A percentile compares a stretch with the other conserved stretches of the same genome.
Evolutionary conservation across 2,113 vertebrate species (phyloP).

Genomic region (Nycticorax nycticorax): DNA sequence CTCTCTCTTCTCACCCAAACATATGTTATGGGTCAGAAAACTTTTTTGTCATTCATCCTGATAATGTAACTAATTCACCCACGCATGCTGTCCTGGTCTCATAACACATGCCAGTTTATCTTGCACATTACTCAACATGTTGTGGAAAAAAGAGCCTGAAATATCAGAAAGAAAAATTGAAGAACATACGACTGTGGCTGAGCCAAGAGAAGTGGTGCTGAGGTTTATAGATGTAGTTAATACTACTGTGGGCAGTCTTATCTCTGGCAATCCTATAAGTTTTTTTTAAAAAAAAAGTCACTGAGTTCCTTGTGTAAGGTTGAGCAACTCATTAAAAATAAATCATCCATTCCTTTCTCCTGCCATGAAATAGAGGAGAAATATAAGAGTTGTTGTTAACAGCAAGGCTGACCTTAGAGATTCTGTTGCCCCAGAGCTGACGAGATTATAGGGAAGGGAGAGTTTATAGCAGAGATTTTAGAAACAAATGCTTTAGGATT

Average conservation of each 20-base stretch:
- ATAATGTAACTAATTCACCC: background rate
- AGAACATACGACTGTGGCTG: background rate
- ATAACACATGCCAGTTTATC: constrained; percentile 44
- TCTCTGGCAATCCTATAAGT: background rate
- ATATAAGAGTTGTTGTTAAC: background rate
- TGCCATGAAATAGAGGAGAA: constrained; percentile 12
- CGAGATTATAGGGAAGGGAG: background rate
- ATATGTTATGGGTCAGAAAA: constrained; percentile 32
- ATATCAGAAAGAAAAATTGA: constrained; percentile 6
- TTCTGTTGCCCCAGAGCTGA: constrained; percentile 35
- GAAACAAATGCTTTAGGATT: constrained; percentile 39
- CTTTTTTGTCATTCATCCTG: constrained; percentile 20
- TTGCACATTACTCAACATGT: constrained; percentile 39
- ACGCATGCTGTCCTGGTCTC: background rate
- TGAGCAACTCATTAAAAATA: constrained; percentile 48
- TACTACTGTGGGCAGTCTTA: constrained; percentile 4
- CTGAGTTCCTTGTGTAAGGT: background rate
- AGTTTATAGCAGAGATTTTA: constrained; percentile 56
- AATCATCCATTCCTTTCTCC: constrained; percentile 23
- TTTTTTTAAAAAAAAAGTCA: constrained; percentile 5
- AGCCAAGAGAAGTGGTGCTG: constrained; percentile 36
- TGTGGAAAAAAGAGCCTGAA: background rate
- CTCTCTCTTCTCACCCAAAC: constrained; percentile 23
- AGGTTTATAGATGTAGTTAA: constrained; percentile 50
- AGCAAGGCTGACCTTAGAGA: constrained; percentile 36